phyloP scores from a whole-genome alignment of 2,797 vertebrate genomes.

The Micromesistius poutassou region DNA sequence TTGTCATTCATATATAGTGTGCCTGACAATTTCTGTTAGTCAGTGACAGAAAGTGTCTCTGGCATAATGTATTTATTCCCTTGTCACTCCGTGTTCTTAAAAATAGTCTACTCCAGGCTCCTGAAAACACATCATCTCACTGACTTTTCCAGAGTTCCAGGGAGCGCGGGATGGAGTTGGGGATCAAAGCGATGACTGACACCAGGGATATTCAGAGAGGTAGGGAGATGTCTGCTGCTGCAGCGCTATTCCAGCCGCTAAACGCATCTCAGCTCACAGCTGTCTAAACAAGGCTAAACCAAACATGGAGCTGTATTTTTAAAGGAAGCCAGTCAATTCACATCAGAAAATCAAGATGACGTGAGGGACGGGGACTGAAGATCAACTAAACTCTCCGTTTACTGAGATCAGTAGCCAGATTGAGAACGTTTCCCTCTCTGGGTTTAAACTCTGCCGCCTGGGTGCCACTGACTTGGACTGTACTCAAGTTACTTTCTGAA shows the following conservation, averaged over 20 bases:
- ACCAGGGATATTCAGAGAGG: slow-evolving; percentile 56
- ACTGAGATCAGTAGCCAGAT: background rate
- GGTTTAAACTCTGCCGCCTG: slow-evolving; percentile 39
- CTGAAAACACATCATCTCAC: background rate
- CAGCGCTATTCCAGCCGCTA: slow-evolving; percentile 30
- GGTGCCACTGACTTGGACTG: slow-evolving; percentile 43
- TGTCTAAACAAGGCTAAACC: slow-evolving; percentile 76
- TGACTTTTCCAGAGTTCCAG: background rate
- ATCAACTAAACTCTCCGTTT: background rate
- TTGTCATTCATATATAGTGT: background rate
- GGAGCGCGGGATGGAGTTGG: background rate
- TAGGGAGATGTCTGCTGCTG: slow-evolving; percentile 33
- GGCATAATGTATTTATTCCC: background rate
- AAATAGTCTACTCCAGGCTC: background rate
- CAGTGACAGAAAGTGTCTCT: background rate
- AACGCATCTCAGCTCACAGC: slow-evolving; percentile 64
- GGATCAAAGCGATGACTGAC: slow-evolving; percentile 68
- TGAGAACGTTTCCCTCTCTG: slow-evolving; percentile 30
- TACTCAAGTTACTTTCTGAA: slow-evolving; percentile 57
- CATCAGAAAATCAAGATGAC: slow-evolving; percentile 60
- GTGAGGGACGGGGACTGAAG: slow-evolving; percentile 60
- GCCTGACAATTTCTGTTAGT: background rate
- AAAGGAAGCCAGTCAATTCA: slow-evolving; percentile 74
- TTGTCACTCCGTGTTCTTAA: background rate
- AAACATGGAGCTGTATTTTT: slow-evolving; percentile 60